phyloP scores from a whole-genome alignment of 2,113 vertebrate genomes.

The Kryptolebias marmoratus region DNA sequence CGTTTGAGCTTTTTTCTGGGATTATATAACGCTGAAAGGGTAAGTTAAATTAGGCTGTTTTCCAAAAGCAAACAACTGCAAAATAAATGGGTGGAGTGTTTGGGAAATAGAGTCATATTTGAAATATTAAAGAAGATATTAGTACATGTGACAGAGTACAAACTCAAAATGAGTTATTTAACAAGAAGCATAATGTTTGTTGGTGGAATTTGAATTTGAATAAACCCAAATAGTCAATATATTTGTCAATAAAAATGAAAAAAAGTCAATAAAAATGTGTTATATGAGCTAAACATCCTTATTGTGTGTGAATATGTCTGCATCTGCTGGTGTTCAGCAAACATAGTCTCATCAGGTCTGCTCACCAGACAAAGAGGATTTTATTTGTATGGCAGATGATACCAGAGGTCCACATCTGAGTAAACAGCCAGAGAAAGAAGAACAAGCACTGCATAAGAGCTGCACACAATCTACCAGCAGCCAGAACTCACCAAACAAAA shows the following conservation, averaged over 20 bases:
- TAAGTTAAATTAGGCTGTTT: slow-evolving; percentile 42
- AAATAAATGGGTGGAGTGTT: background rate
- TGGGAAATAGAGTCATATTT: background rate
- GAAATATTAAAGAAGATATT: slow-evolving; percentile 1
- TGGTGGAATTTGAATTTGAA: too few relatives aligned
- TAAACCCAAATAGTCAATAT: background rate
- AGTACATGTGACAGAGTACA: background rate
- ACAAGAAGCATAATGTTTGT: background rate
- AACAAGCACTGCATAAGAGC: slow-evolving; percentile 46
- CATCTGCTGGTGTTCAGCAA: slow-evolving; percentile 43
- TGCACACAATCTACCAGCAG: slow-evolving; percentile 54
- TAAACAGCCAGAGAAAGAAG: slow-evolving; percentile 62
- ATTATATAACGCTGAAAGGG: slow-evolving; percentile 43
- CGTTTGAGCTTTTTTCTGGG: slow-evolving; percentile 25
- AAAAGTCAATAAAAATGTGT: slow-evolving; percentile 12
- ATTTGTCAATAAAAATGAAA: background rate
- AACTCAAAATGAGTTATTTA: background rate
- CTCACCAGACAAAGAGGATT: slow-evolving; percentile 48
- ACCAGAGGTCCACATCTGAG: slow-evolving; percentile 58
- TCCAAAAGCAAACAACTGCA: slow-evolving; percentile 43
- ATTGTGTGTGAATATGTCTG: slow-evolving; percentile 25
- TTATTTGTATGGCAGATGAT: slow-evolving; percentile 46
- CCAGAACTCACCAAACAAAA: slow-evolving; percentile 50
- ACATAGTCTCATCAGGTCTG: slow-evolving; percentile 19
- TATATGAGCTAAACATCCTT: slow-evolving; percentile 6